Conservation (phyloP, 2,888 invertebrate genomes). For the Epsilonema sp. region DNA sequence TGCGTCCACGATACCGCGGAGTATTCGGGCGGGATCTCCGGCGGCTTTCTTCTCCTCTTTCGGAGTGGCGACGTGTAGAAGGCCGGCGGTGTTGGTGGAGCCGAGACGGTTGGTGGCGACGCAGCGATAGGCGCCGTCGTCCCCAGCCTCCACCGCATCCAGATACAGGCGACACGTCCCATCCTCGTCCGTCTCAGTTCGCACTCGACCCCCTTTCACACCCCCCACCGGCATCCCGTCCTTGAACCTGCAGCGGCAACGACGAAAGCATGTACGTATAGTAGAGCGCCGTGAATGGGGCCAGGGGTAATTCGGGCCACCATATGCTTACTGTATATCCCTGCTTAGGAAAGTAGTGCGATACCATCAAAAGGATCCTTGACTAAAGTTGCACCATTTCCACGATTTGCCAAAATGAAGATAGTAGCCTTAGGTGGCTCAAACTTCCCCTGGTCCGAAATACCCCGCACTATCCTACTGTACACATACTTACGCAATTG, state of each 20-base stretch:
- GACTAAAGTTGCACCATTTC: too few species aligned
- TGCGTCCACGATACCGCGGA: constrained; percentile 20
- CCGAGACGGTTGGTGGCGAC: constrained; percentile 41
- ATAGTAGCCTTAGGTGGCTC: too few species aligned
- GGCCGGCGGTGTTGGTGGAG: constrained; percentile 22
- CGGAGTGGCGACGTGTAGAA: too few species aligned
- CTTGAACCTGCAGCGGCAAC: constrained; percentile 17
- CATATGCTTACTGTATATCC: too few species aligned
- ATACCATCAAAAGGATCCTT: too few species aligned
- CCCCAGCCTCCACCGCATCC: constrained; percentile 32
- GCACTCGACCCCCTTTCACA: neutral
- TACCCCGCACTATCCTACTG: too few species aligned
- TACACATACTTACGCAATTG: too few species aligned
- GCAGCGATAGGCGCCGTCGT: constrained; percentile 43
- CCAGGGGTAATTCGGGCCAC: too few species aligned
- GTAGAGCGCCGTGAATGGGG: neutral
- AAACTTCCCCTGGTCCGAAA: too few species aligned
- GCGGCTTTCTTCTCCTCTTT: constrained; percentile 20
- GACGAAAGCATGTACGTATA: neutral
- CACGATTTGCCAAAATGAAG: too few species aligned
- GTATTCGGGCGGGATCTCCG: constrained; percentile 26
- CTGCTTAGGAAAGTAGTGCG: too few species aligned
- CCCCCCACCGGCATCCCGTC: constrained; percentile 11
- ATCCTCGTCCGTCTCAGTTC: constrained; percentile 24
- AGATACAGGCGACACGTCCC: constrained; percentile 43